Base-by-base conservation (phyloP, 2,888 invertebrate genomes). In the Griposia aprilina region DNA sequence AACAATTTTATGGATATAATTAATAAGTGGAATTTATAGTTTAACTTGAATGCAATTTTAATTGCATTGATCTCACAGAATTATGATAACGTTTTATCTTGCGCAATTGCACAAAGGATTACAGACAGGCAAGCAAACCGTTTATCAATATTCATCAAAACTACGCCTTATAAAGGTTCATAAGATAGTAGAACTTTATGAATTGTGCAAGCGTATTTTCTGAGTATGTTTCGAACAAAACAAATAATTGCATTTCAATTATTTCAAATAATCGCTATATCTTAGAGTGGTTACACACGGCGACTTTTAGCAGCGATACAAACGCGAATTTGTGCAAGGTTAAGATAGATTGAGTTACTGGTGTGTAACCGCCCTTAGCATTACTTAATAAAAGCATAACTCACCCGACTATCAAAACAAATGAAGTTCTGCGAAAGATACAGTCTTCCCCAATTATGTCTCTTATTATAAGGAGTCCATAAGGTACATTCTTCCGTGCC, bases 381-480 rank as follows among this genome's bases (percentile, higher is more conserved):
- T 5, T 74, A 5, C 15, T 59, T 59, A 41, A 50, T 23, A 55
- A 59, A 52, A 50, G n/a, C 17, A 76, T 68, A 66, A 95, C 97
- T 97, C 93, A 99, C 99, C 97, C 98, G 98, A 95, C 99, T 99
- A 92, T 98, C 98, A 93, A 99, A 99, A 94, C 99, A 99, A 90
- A 99, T 97, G 94, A 99, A 99, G 96, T 99, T 99, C 91, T 98
- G 98, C 0, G 99, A 99, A 70, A 99, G 96, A 94, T 98, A 99
- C 90, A 99, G 97, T 86, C 98, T 97, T 26, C 99, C 99, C 97
- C 98, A 97, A 77, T 98, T 98, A 92, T 98, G 98, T 87, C 98
- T 98, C 93, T 99, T 99, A 92, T 99, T 98, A 93, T 99, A 99
- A 0, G 99, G 99, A 2, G 99, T 99, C 98, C 99, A 99, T 75